Evolutionary conservation across 30 jellyfish, hydroid and myxozoan species (phyloP).

Genomic region (Euphysa ruthae): DNA sequence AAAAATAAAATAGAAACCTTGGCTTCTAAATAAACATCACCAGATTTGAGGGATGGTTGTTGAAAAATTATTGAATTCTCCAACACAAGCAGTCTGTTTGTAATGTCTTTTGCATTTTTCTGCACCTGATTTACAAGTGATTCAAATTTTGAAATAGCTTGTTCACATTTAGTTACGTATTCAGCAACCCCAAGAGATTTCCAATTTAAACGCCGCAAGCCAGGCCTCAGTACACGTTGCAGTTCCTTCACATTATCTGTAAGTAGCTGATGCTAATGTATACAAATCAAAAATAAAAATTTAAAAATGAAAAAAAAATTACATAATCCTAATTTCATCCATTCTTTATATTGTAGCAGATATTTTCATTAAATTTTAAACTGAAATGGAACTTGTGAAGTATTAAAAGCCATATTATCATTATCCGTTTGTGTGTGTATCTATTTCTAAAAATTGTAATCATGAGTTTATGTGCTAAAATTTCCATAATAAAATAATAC

Average conservation of each 20-base stretch:
- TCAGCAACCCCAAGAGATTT: conserved; percentile 88
- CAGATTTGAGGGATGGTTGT: conserved; percentile 53
- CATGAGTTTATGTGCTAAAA: no score
- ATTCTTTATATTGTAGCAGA: no score
- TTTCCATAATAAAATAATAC: conserved; percentile 38
- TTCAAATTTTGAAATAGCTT: conserved; percentile 86
- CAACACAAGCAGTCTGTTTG: conserved; percentile 49
- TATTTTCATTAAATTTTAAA: no score
- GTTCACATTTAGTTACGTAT: conserved; percentile 79
- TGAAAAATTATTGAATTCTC: conserved; percentile 60
- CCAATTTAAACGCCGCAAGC: conserved; percentile 91
- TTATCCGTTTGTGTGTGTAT: no score
- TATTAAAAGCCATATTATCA: no score
- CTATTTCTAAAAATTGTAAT: no score
- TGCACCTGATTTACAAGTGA: conserved; percentile 86
- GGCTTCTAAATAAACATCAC: conserved; percentile 48
- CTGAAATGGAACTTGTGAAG: no score
- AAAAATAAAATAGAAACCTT: conserved; percentile 43
- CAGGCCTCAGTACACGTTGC: conserved; percentile 89
- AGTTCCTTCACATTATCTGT: conserved; percentile 76
- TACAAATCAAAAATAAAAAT: neutral
- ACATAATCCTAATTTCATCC: no score
- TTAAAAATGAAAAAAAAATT: neutral
- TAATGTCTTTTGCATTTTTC: conserved; percentile 84
- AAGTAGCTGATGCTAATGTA: conserved; percentile 50